Evolutionary conservation across 2,888 invertebrate genomes (phyloP), one percentile per base, ranked within the genome.

Genomic region (Sycophila texana): DNA sequence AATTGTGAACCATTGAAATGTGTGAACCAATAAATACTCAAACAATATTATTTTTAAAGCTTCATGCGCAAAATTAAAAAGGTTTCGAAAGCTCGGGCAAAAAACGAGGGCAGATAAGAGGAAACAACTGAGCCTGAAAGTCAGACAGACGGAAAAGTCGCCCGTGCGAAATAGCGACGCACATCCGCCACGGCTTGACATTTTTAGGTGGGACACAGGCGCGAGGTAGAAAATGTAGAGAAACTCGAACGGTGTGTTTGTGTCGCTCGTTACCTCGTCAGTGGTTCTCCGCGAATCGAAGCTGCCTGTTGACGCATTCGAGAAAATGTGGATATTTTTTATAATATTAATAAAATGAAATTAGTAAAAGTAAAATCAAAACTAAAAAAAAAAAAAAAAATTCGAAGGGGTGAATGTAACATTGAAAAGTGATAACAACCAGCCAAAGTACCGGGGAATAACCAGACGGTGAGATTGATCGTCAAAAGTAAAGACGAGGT

Each of bases 191-290:
- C 39, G 39, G 55, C 57, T 7, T 63, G 79, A 76, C 75, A 60
- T 74, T 71, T 71, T 66, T 60, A 75, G 79, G 30, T 47, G 63
- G n/a, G 47, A 39, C 60, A 49, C n/a, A 66, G 39, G 72, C 20
- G 30, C 61, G 53, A 58, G 57, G 66, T 71, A 61, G 76, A 75
- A 75, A 71, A 75, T 67, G 60, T 71, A 58, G 10, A 51, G 71
- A 51, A 49, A 71, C 71, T 72, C 39, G 18, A 70, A 63, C 47
- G 67, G 66, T 55, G 61, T 16, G 58, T 61, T 61, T 2, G 18
- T 16, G 18, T 18, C 51, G 55, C 79, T 79, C 67, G 79, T 76
- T 76, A 79, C 49, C 65, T 26, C 18, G 10, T 49, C 74, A 51
- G 78, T 57, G 78, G 74, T 55, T 74, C 63, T 68, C 61, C 1